Percentiles rank a stretch among this genome's conserved stretches.
These are phyloP conservation scores for Watsonalla binaria DNA, from an alignment of 2,888 invertebrate genomes.

Conservation along the genomic window DNA sequence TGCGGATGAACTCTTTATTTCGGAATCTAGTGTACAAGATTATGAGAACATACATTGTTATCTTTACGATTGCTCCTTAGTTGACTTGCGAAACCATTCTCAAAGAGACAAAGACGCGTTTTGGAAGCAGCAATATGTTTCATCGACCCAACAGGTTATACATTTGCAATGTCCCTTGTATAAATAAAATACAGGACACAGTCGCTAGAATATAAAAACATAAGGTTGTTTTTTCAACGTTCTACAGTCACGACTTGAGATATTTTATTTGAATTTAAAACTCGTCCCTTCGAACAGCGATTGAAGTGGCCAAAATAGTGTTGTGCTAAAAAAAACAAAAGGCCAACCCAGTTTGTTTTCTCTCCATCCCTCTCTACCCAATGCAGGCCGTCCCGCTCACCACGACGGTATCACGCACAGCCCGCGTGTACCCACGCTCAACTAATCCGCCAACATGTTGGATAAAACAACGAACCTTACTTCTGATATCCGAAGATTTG, in stretches of 20 bases:
- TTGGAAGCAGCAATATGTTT: background rate
- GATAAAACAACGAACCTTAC: constrained; percentile 11
- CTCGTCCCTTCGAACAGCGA: background rate
- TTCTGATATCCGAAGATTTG: constrained; percentile 17
- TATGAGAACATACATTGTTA: background rate
- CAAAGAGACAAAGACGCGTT: background rate
- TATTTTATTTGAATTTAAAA: background rate
- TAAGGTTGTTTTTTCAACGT: too few species aligned
- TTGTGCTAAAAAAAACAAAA: constrained; percentile 29
- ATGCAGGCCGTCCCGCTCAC: constrained; percentile 16
- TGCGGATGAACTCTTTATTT: too few species aligned
- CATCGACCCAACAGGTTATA: too few species aligned
- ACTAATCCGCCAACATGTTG: constrained; percentile 24
- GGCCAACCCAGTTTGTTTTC: constrained; percentile 51
- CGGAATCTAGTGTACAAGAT: too few species aligned
- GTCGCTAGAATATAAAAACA: too few species aligned
- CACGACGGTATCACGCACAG: constrained; percentile 33
- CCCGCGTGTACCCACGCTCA: constrained; percentile 32
- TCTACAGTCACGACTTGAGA: too few species aligned
- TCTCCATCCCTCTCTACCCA: constrained; percentile 35
- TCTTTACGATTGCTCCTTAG: background rate
- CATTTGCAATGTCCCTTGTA: too few species aligned
- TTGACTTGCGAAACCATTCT: background rate
- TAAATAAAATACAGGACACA: too few species aligned
- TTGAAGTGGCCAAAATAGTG: constrained; percentile 15